phyloP scores from a whole-genome alignment of 2,113 vertebrate species.

The Oryzias javanicus region DNA sequence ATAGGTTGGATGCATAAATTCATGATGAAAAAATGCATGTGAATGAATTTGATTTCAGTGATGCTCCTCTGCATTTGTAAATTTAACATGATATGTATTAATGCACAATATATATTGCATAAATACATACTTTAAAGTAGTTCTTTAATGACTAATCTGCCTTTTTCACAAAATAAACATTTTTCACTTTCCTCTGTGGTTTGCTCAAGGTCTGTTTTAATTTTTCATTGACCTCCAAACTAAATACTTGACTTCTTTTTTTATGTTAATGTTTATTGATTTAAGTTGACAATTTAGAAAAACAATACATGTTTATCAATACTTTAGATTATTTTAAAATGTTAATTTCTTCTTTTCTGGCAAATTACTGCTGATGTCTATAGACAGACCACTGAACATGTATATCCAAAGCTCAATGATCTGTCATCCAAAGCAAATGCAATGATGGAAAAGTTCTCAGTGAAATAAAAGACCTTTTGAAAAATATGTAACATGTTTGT shows the following conservation, averaged over 20 bases:
- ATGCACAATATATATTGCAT: no score
- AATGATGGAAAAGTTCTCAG: not conserved
- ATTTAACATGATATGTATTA: not conserved
- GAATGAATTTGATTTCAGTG: not conserved
- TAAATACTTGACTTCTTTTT: not conserved
- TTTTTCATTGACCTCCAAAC: not conserved
- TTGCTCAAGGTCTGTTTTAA: not conserved
- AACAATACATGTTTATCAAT: not conserved
- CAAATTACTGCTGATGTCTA: no score
- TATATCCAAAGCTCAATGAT: not conserved
- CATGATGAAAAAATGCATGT: no score
- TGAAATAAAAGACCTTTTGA: not conserved
- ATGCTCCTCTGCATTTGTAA: not conserved
- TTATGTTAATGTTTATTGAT: not conserved
- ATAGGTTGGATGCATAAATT: no score
- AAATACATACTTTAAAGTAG: no score
- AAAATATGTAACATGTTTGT: not conserved
- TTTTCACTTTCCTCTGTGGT: not conserved
- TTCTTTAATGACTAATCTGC: not conserved
- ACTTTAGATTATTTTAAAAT: no score
- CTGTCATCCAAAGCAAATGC: not conserved
- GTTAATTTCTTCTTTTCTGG: no score
- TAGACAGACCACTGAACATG: not conserved
- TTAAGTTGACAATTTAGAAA: not conserved
- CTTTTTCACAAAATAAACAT: not conserved